Evolutionary conservation across 1,140 invertebrate species (phyloP).

Genomic region (Rhizoglyphus robini): DNA sequence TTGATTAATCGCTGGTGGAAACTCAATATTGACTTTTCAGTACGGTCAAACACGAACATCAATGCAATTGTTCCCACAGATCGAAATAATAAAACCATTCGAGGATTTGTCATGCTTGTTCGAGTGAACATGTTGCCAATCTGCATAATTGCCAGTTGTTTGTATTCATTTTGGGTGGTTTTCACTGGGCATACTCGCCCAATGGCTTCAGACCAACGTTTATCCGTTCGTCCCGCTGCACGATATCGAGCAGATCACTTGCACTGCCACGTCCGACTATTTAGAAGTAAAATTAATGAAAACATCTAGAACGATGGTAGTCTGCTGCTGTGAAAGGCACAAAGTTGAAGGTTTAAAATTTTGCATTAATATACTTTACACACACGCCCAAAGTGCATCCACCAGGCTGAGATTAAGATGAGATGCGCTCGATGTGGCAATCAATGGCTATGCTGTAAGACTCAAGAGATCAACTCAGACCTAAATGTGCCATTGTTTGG

Average conservation of each 20-base stretch:
- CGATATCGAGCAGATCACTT: background rate
- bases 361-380: background rate
- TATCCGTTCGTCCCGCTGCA: background rate
- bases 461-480: background rate
- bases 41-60: too few species aligned
- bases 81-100: too few species aligned
- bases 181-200: background rate
- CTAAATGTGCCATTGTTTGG: conserved; percentile 11
- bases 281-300: conserved; percentile 1
- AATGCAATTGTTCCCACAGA: too few species aligned
- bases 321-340: background rate
- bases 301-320: conserved; percentile 1
- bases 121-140: background rate
- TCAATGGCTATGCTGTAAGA: background rate
- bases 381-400: conserved; percentile 15
- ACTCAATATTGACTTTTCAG: too few species aligned
- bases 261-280: background rate
- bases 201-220: background rate
- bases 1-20: too few species aligned
- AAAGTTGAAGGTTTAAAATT: background rate
- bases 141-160: conserved; percentile 12
- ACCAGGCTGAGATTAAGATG: background rate
- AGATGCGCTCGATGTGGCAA: background rate
- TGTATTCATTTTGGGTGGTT: conserved; percentile 14
- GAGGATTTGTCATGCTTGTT: background rate